Base-by-base conservation (phyloP, 2,113 vertebrate species). In the Pseudonaja textilis region DNA sequence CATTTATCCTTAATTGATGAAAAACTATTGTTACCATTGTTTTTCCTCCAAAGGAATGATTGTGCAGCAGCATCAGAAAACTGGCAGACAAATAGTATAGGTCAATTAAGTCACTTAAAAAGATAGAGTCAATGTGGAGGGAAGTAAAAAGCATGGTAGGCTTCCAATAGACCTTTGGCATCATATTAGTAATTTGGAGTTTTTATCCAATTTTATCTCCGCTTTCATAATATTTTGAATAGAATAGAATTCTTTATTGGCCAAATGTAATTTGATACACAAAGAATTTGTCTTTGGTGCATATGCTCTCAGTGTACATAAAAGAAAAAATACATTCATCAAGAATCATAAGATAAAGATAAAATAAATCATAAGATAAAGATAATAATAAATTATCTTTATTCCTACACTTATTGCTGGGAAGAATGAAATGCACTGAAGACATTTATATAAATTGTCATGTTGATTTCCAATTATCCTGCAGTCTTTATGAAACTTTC, bases 361-460 rank as follows among this genome's bases (percentile, higher is more conserved):
- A 50, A 50, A 50, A 50, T 50, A 50, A 50, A 50, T 9, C 8
- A 50, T 50, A 50, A 50, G 47, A 50, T 50, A 50, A 50, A 50
- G 47, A 50, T 9, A 50, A 50, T 50, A 8, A 50, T 50, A 50
- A 50, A 50, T 89, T 45, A 39, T 23, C 85, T 93, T 93, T 95
- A 94, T 90, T 88, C 23, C 14, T 86, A 85, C 89, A 89, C 16
- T 93, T 92, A 90, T 64, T 91, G 16, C 39, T 94, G 34, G 94
- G 74, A 94, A 92, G 29, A 94, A n/a, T 10, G 90, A 95, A 96
- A 94, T 25, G 1, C 42, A 92, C 93, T 89, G 55, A 90, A 74
- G 93, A 94, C 0, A 74, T 93, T 94, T 89, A 16, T 54, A 93
- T 90, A 96, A 95, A 93, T 93, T 95, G 25, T 5, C 85, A 93